Conservation (phyloP, 2,113 vertebrate species). For the Carollia perspicillata region DNA sequence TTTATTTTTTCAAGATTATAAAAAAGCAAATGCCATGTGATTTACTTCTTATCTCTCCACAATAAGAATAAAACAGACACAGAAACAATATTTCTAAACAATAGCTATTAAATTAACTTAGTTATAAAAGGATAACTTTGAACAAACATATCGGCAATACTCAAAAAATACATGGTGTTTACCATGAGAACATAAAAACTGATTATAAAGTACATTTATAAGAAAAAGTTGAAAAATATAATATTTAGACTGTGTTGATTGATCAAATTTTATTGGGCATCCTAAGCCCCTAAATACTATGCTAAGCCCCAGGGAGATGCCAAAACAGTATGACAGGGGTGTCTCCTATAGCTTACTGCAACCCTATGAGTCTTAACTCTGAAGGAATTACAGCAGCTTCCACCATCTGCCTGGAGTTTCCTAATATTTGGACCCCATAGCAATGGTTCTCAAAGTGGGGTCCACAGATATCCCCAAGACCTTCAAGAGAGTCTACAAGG, state of each 20-base stretch:
- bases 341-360: background rate
- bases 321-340: background rate
- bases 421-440: background rate
- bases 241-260: background rate
- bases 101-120: background rate
- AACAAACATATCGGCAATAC: background rate
- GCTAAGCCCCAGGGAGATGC: background rate
- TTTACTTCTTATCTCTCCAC: background rate
- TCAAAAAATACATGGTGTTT: background rate
- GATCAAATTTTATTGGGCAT: background rate
- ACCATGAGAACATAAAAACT: background rate
- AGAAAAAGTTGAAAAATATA: background rate
- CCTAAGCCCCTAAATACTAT: background rate
- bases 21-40: conserved; percentile 10
- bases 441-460: background rate
- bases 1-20: conserved; percentile 36
- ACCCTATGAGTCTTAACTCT: background rate
- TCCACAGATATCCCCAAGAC: background rate
- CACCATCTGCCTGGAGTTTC: background rate
- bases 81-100: background rate
- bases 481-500: background rate
- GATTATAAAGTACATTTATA: background rate
- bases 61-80: background rate
- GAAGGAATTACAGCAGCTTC: background rate
- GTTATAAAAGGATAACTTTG: conserved; percentile 10